Conservation (phyloP, 2,113 vertebrate genomes). For the Amia ocellicauda region DNA sequence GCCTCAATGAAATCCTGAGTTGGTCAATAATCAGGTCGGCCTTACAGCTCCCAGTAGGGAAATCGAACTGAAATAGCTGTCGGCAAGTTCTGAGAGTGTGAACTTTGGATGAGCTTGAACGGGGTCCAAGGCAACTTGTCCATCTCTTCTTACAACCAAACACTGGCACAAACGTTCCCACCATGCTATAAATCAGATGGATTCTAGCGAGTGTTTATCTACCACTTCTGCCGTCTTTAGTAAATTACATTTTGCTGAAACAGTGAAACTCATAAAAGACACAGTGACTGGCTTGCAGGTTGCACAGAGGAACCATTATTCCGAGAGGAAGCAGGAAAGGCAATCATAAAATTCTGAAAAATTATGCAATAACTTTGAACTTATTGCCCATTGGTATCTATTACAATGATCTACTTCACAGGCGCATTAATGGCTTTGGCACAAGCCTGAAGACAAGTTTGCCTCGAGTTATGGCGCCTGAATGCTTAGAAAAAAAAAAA, state of each 20-base stretch:
- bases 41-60: no score
- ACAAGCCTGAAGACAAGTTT: slow-evolving; percentile 48
- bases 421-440: slow-evolving; percentile 60
- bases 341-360: slow-evolving; percentile 76
- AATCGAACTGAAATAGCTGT: neutral
- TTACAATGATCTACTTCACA: slow-evolving; percentile 69
- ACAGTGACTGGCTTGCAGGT: slow-evolving; percentile 47
- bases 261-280: slow-evolving; percentile 57
- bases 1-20: no score
- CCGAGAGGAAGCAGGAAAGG: slow-evolving; percentile 65
- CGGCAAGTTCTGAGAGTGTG: neutral
- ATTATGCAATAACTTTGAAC: slow-evolving; percentile 71
- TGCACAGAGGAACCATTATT: slow-evolving; percentile 65
- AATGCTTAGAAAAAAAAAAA: slow-evolving; percentile 40
- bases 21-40: no score
- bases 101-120: neutral
- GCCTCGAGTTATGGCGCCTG: slow-evolving; percentile 30
- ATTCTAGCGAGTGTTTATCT: slow-evolving; percentile 60
- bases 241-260: slow-evolving; percentile 68
- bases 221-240: slow-evolving; percentile 61
- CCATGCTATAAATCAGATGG: slow-evolving; percentile 55
- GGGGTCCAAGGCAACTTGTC: neutral
- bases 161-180: no score
- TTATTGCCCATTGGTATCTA: slow-evolving; percentile 67
- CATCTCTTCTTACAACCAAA: neutral